Evolutionary conservation across 35 echinoderm and acorn worm species (phyloP), one percentile per base, ranked within the genome.

Genomic region (Chiridota heheva): DNA sequence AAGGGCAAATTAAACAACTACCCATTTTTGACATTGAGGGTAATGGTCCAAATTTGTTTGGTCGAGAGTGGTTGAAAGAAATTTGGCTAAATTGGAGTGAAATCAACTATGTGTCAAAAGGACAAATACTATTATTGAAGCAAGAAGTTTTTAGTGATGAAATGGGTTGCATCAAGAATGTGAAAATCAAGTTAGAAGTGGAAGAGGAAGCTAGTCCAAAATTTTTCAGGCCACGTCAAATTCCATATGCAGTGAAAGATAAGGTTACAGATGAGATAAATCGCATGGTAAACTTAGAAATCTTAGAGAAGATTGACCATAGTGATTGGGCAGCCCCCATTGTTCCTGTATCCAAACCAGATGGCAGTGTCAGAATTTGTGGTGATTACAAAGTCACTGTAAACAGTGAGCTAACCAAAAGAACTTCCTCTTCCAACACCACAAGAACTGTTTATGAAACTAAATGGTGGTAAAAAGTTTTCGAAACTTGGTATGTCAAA

Each of bases 351-450:
- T 61, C 41, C 2, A 72, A 72, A 29, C 31, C 55, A 7, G 80
- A 84, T 65, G 81, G 64, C 2, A 61, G 29, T 10, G 73, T 88
- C 29, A 20, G 85, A 78, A 72, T 94, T 32, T 94, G 91, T 61
- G 80, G 78, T 1, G 76, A 88, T 46, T 94, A 87, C 60, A 94
- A 88, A 44, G 78, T 71, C 17, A 88, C 85, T 1, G 69, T 92
- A 18, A 87, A 92, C 44, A 36, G 18, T 0, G 41, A 31, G 20
- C 7, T 39, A 89, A 4, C 67, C 73, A 12, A 51, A 91, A 44
- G 22, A 42, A 43, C 75, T 80, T 75, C 72, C 75, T 22, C 35
- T 91, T 29, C 74, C 66, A 26, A 73, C 31, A 0, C 17, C 34
- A 29, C 22, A 72, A 4, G 36, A 42, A 16, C 6, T 72, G 69